phyloP scores from a whole-genome alignment of 2,888 invertebrate genomes.

The Macrostomum cliftonense region DNA sequence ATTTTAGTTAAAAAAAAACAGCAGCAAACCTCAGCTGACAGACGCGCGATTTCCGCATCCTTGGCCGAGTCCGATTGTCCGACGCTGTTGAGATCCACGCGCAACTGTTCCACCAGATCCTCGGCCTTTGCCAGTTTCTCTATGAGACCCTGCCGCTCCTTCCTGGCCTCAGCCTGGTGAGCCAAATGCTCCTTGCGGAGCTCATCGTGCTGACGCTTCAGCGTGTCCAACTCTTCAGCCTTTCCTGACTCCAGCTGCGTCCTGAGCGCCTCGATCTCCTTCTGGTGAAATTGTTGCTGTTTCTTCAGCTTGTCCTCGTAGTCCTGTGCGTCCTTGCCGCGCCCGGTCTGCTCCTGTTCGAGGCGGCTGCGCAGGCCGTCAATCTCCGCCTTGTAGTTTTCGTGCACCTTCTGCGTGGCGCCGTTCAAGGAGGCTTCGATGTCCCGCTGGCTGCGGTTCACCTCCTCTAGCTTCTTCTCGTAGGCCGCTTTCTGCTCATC shows the following conservation, averaged over 20 bases:
- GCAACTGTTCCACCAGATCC: slow-evolving; percentile 20
- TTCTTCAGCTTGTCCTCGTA: slow-evolving; percentile 27
- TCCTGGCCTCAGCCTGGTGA: slow-evolving; percentile 20
- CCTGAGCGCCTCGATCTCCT: slow-evolving; percentile 26
- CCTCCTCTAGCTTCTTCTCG: too few relatives aligned
- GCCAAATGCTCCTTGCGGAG: slow-evolving; percentile 23
- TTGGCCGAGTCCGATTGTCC: slow-evolving; percentile 15
- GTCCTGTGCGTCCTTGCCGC: slow-evolving; percentile 19
- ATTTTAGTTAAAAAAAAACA: too few relatives aligned
- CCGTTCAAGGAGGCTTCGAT: slow-evolving; percentile 3
- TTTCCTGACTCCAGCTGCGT: slow-evolving; percentile 17
- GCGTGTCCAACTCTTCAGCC: slow-evolving; percentile 17
- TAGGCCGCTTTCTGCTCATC: too few relatives aligned
- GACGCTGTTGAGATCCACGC: slow-evolving; percentile 17
- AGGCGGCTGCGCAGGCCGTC: slow-evolving; percentile 14
- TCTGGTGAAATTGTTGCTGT: slow-evolving; percentile 30
- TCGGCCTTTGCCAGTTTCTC: slow-evolving; percentile 23
- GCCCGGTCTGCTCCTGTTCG: neutral
- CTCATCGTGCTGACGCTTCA: slow-evolving; percentile 23
- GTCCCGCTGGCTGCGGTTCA: neutral
- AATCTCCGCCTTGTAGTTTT: slow-evolving; percentile 21
- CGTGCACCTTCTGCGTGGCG: slow-evolving; percentile 21
- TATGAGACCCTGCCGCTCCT: slow-evolving; percentile 24
- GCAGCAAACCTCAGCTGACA: slow-evolving; percentile 20
- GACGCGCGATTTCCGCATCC: slow-evolving; percentile 16